phyloP scores from a whole-genome alignment of 1,140 invertebrate species.

The Ephestia elutella region DNA sequence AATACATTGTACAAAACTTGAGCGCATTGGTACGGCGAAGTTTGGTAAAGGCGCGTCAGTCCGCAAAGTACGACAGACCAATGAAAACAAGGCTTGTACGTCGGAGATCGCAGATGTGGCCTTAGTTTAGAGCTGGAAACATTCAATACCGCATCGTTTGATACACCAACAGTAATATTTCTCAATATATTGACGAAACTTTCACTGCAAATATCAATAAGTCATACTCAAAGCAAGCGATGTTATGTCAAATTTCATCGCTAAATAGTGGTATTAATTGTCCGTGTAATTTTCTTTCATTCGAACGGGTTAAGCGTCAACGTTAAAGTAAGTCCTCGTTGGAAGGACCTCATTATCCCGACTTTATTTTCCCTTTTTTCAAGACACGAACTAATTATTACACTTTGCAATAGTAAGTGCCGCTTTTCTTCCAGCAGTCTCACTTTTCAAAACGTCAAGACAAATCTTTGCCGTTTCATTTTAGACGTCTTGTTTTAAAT shows the following conservation, averaged over 20 bases:
- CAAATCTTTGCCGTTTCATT: background rate
- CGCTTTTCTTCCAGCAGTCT: background rate
- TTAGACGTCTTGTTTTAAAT: background rate
- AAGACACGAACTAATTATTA: background rate
- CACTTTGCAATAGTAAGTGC: background rate
- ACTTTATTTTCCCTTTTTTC: background rate
- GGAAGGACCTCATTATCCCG: background rate
- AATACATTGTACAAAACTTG: constrained; percentile 3
- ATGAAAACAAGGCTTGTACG: constrained; percentile 38
- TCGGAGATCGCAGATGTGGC: constrained; percentile 15
- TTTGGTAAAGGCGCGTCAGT: constrained; percentile 26
- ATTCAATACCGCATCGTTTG: constrained; percentile 25
- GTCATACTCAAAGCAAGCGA: background rate
- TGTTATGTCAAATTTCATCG: background rate
- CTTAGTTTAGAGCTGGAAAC: constrained; percentile 33
- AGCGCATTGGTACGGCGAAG: constrained; percentile 12
- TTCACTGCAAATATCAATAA: background rate
- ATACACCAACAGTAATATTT: background rate
- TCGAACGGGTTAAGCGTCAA: background rate
- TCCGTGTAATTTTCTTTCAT: background rate
- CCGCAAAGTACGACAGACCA: constrained; percentile 35
- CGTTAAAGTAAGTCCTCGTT: background rate
- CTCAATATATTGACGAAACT: background rate
- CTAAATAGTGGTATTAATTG: background rate
- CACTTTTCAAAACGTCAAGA: background rate